Percentiles rank a stretch among this genome's conserved stretches.
phyloP scores from a whole-genome alignment of 1,140 invertebrate species.

The Zaprionus africanus region DNA sequence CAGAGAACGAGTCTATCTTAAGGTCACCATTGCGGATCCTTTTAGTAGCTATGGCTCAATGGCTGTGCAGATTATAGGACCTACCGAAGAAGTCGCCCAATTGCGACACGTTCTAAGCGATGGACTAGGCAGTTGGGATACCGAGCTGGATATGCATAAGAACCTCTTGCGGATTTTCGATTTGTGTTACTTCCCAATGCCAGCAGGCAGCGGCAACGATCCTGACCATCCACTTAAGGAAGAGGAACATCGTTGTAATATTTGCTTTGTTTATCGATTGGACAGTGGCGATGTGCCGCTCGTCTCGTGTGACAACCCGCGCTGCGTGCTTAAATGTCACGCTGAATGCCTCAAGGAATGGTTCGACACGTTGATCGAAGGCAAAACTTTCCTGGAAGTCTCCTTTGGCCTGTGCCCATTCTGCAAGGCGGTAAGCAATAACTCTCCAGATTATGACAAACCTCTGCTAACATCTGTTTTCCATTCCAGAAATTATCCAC shows the following conservation, averaged over 20 bases:
- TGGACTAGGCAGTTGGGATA: conserved; percentile 72
- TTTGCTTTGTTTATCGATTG: conserved; percentile 72
- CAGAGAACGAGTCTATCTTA: conserved; percentile 65
- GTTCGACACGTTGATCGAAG: conserved; percentile 74
- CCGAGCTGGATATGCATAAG: conserved; percentile 74
- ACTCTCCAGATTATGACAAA: neutral
- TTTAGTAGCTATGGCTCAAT: conserved; percentile 63
- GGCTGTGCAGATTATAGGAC: conserved; percentile 72
- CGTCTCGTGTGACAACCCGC: conserved; percentile 75
- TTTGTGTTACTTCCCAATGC: conserved; percentile 79
- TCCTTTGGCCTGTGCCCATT: conserved; percentile 76
- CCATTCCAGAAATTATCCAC: conserved; percentile 75
- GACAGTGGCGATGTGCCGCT: conserved; percentile 72
- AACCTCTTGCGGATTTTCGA: conserved; percentile 80
- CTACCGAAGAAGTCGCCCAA: conserved; percentile 67
- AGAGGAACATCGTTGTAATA: conserved; percentile 69
- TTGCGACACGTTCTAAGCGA: conserved; percentile 68
- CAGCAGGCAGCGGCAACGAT: conserved; percentile 31
- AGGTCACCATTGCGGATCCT: conserved; percentile 68
- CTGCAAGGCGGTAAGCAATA: conserved; percentile 72
- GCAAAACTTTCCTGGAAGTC: conserved; percentile 72
- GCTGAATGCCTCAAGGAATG: conserved; percentile 74
- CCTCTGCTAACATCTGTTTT: neutral
- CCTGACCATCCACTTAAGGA: conserved; percentile 15
- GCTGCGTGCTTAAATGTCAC: conserved; percentile 77